A percentile compares a stretch with the other conserved stretches of the same genome.
Evolutionary conservation across 2,797 vertebrate species (phyloP).

Genomic region (Chiroxiphia lanceolata): DNA sequence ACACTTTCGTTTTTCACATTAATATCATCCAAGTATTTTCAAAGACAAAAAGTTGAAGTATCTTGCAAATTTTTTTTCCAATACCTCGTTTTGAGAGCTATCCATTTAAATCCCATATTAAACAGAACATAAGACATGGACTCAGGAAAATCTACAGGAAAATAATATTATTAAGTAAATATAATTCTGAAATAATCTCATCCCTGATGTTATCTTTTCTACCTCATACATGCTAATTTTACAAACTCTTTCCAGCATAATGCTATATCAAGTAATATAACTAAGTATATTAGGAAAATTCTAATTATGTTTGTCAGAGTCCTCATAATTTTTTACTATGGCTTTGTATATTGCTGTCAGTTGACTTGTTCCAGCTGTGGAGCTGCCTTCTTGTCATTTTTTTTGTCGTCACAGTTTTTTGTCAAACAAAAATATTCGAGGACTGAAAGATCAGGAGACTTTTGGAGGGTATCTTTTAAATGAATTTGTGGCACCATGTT

Average conservation of each 20-base stretch:
- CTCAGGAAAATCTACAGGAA: slow-evolving; percentile 5
- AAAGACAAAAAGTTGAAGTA: background rate
- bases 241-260: background rate
- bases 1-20: background rate
- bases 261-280: background rate
- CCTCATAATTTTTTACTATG: background rate
- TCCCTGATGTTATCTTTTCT: background rate
- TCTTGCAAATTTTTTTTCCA: background rate
- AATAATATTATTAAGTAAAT: background rate
- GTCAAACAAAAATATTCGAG: background rate
- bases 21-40: background rate
- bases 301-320: background rate
- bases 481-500: background rate
- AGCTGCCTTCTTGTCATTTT: background rate
- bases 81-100: slow-evolving; percentile 18
- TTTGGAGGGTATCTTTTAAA: background rate
- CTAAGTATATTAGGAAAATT: background rate
- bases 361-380: background rate
- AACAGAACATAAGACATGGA: background rate
- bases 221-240: background rate
- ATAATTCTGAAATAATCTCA: background rate
- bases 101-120: background rate
- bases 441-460: background rate
- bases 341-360: background rate
- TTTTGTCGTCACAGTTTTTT: background rate